Evolutionary conservation across 2,113 vertebrate species (phyloP).

Genomic region (Psilopogon haemacephalus): DNA sequence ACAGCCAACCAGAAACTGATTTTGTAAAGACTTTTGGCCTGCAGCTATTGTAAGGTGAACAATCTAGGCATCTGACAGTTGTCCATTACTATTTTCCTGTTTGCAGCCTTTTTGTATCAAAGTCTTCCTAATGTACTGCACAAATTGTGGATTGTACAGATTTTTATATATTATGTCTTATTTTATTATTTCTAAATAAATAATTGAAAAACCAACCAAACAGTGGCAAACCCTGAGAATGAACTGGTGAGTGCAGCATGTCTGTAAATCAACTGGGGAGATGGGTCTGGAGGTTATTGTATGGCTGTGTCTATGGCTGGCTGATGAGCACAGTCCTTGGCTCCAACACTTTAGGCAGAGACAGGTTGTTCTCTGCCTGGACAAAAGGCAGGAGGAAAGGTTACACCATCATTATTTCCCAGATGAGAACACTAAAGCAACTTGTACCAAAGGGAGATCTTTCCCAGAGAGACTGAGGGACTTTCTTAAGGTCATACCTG

Average conservation of each 20-base stretch:
- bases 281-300: not conserved
- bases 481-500: not conserved
- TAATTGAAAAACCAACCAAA: not conserved
- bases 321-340: not conserved
- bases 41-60: slow-evolving; percentile 70
- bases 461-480: not conserved
- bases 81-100: slow-evolving; percentile 77
- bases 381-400: not conserved
- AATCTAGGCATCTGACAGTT: slow-evolving; percentile 70
- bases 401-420: not conserved
- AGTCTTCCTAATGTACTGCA: slow-evolving; percentile 97
- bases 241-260: not conserved
- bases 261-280: not conserved
- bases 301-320: not conserved
- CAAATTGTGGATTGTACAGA: slow-evolving; percentile 97
- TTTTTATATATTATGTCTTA: slow-evolving; percentile 98
- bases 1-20: slow-evolving; percentile 59
- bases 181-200: slow-evolving; percentile 99
- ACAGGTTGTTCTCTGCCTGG: not conserved
- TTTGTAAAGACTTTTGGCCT: slow-evolving; percentile 63
- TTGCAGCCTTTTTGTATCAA: slow-evolving; percentile 88
- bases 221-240: not conserved
- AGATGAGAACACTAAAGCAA: not conserved
- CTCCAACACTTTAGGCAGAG: not conserved
- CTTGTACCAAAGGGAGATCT: not conserved